Evolutionary conservation across 1,140 invertebrate species (phyloP).

Genomic region (Musca vetustissima): DNA sequence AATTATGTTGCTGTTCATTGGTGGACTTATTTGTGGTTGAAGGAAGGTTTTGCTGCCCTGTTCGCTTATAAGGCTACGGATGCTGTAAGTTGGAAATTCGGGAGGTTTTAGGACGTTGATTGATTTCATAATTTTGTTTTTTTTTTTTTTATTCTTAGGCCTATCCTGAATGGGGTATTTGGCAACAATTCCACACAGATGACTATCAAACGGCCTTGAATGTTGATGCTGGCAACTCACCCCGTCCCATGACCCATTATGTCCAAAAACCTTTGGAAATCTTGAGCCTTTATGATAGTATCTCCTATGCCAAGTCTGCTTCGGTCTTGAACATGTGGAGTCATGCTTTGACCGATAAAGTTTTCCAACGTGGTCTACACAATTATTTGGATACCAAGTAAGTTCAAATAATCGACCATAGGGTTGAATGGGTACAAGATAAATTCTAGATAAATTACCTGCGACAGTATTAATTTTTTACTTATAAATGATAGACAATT

Average conservation of each 20-base stretch:
- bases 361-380: slow-evolving; percentile 78
- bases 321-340: slow-evolving; percentile 92
- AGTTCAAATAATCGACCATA: slow-evolving; percentile 31
- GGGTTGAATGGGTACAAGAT: background rate
- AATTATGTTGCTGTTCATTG: slow-evolving; percentile 64
- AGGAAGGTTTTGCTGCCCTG: slow-evolving; percentile 61
- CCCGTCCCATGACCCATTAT: slow-evolving; percentile 73
- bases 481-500: no score
- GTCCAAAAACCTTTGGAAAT: slow-evolving; percentile 74
- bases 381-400: slow-evolving; percentile 72
- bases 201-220: slow-evolving; percentile 67
- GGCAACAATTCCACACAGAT: slow-evolving; percentile 77
- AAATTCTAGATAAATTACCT: no score
- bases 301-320: slow-evolving; percentile 71
- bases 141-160: slow-evolving; percentile 53
- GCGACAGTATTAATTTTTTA: no score
- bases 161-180: slow-evolving; percentile 71
- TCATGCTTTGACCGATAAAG: slow-evolving; percentile 79
- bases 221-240: slow-evolving; percentile 62
- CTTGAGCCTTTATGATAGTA: slow-evolving; percentile 73
- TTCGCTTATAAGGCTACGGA: slow-evolving; percentile 31
- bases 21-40: slow-evolving; percentile 66
- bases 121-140: background rate
- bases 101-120: background rate
- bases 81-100: slow-evolving; percentile 19